Evolutionary conservation across 2,888 invertebrate genomes (phyloP).

Genomic region (Troides helena): DNA sequence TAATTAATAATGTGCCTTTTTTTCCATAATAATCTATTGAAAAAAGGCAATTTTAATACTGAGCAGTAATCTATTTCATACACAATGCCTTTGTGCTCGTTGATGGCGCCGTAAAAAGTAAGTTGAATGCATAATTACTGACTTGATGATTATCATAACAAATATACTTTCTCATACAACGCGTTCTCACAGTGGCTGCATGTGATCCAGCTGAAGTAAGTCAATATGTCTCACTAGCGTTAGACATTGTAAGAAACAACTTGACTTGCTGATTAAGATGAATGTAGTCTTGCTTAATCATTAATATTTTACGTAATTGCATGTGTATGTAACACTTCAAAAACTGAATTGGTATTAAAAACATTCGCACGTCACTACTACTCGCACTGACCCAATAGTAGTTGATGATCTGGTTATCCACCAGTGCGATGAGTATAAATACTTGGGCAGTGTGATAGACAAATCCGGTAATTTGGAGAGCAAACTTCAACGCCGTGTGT

Average conservation of each 20-base stretch:
- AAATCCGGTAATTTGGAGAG: no score
- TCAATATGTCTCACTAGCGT: not conserved
- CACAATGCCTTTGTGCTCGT: conserved; percentile 45
- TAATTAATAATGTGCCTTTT: no score
- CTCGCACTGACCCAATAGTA: no score
- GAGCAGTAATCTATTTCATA: conserved; percentile 32
- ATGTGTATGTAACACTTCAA: no score
- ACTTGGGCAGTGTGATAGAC: no score
- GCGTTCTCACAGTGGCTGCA: conserved; percentile 53
- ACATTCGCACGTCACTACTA: no score
- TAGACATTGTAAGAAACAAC: not conserved
- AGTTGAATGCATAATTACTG: conserved; percentile 63
- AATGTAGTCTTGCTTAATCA: not conserved
- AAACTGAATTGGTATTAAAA: no score
- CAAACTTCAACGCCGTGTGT: no score
- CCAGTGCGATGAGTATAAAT: no score
- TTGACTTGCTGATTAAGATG: not conserved
- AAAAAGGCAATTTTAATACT: not conserved
- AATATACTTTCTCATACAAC: conserved; percentile 67
- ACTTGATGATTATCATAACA: conserved; percentile 58
- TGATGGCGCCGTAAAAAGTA: conserved; percentile 59
- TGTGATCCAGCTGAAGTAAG: conserved; percentile 11
- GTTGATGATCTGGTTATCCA: no score
- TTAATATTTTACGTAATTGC: no score
- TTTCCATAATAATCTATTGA: no score